Percentiles rank a stretch among this genome's conserved stretches.
Conservation (phyloP, 2,888 invertebrate species). For the Meteorus cinctellus region DNA sequence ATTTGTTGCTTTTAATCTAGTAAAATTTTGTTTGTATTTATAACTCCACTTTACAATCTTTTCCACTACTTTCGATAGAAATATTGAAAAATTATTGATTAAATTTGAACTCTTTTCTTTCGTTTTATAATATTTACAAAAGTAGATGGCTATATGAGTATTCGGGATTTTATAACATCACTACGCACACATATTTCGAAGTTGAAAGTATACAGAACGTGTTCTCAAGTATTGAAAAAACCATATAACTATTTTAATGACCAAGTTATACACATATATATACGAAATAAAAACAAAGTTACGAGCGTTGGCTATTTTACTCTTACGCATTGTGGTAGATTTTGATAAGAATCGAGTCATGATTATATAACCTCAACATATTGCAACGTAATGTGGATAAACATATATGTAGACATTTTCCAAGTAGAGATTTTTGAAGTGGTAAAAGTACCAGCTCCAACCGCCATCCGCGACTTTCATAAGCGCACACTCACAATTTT, state of each 20-base stretch:
- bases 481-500: conserved; percentile 51
- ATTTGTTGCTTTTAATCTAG: too few relatives aligned
- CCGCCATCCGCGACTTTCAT: conserved; percentile 57
- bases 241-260: conserved; percentile 62
- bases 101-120: too few relatives aligned
- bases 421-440: conserved; percentile 32
- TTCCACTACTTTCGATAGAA: too few relatives aligned
- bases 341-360: conserved; percentile 2
- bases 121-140: too few relatives aligned
- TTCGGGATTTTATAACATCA: too few relatives aligned
- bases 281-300: conserved; percentile 65
- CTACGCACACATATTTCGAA: background rate
- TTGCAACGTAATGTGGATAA: background rate
- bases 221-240: conserved; percentile 51
- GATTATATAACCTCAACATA: conserved; percentile 11
- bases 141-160: too few relatives aligned
- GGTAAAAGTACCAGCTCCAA: conserved; percentile 45
- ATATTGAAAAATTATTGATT: too few relatives aligned
- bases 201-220: conserved; percentile 51
- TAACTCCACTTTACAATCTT: too few relatives aligned
- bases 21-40: too few relatives aligned
- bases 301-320: conserved; percentile 53
- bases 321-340: conserved; percentile 33
- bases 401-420: background rate
- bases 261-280: conserved; percentile 59